Percentiles rank a stretch among this genome's conserved stretches.
These are phyloP conservation scores for Caenorhabditis sp. DNA, from an alignment of 2,888 invertebrate genomes.

Conservation along the genomic window DNA sequence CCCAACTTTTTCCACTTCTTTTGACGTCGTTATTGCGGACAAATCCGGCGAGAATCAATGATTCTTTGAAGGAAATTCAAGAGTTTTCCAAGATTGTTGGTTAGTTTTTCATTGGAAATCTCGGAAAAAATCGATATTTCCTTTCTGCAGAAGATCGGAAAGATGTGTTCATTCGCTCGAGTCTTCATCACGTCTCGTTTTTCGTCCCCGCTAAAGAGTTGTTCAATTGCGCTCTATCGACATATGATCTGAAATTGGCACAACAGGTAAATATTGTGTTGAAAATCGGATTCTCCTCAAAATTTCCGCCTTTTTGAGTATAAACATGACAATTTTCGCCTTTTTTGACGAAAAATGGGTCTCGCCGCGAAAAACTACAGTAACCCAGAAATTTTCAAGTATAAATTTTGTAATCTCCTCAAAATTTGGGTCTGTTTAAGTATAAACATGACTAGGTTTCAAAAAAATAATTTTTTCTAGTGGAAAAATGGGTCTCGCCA, in stretches of 20 bases:
- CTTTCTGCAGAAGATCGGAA: conserved; percentile 19
- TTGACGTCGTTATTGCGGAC: conserved; percentile 37
- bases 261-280: conserved; percentile 36
- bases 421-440: too few relatives aligned
- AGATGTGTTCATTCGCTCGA: conserved; percentile 44
- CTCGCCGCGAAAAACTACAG: not conserved
- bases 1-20: conserved; percentile 25
- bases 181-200: conserved; percentile 60
- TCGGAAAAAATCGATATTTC: too few relatives aligned
- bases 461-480: too few relatives aligned
- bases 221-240: conserved; percentile 61
- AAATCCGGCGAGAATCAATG: conserved; percentile 32
- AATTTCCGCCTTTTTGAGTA: too few relatives aligned
- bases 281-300: too few relatives aligned
- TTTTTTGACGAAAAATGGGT: too few relatives aligned
- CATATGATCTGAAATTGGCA: conserved; percentile 62
- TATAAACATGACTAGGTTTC: too few relatives aligned
- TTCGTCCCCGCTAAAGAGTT: conserved; percentile 57
- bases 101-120: not conserved
- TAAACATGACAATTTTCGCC: too few relatives aligned
- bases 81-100: conserved; percentile 32
- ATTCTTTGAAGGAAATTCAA: conserved; percentile 38
- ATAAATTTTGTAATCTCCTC: too few relatives aligned
- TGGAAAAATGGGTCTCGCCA: too few relatives aligned
- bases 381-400: not conserved